These are phyloP conservation scores for Phaethornis superciliosus DNA, from an alignment of 2,113 vertebrate genomes.

Conservation along the genomic window DNA sequence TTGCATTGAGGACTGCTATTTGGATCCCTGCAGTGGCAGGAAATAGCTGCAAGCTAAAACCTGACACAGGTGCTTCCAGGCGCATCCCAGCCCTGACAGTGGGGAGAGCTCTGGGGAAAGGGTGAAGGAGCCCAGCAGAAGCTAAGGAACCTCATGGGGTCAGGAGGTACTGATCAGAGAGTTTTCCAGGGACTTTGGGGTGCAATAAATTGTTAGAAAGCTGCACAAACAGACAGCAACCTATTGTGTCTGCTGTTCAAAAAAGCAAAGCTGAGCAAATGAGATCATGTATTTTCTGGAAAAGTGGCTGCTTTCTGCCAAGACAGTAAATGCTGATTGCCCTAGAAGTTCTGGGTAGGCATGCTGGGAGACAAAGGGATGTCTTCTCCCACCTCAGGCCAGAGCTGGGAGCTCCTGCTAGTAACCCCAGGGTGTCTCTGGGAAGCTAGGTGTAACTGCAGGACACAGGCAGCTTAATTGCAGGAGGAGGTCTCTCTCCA, in stretches of 20 bases:
- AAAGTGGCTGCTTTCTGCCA: neutral
- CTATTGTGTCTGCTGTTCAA: neutral
- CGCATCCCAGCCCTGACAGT: neutral
- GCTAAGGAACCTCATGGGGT: neutral
- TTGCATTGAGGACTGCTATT: neutral
- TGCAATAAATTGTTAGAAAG: neutral
- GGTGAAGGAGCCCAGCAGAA: neutral
- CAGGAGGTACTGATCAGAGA: neutral
- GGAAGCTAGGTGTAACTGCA: neutral
- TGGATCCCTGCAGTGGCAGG: neutral
- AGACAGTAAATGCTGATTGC: neutral
- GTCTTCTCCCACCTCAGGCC: neutral
- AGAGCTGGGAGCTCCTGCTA: neutral
- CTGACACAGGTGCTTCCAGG: neutral
- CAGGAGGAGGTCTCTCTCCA: neutral
- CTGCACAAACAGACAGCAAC: neutral
- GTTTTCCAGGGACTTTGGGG: neutral
- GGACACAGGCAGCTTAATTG: neutral
- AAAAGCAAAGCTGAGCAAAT: conserved; percentile 17
- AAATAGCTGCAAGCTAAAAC: conserved; percentile 41
- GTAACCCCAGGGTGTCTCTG: neutral
- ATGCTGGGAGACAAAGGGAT: neutral
- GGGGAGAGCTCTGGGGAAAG: neutral
- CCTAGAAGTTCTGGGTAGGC: neutral
- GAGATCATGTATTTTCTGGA: conserved; percentile 21